A percentile compares a stretch with the other conserved stretches of the same genome.
These are phyloP conservation scores for Neoitamus cyanurus DNA, from an alignment of 2,888 invertebrate genomes.

Conservation along the genomic window DNA sequence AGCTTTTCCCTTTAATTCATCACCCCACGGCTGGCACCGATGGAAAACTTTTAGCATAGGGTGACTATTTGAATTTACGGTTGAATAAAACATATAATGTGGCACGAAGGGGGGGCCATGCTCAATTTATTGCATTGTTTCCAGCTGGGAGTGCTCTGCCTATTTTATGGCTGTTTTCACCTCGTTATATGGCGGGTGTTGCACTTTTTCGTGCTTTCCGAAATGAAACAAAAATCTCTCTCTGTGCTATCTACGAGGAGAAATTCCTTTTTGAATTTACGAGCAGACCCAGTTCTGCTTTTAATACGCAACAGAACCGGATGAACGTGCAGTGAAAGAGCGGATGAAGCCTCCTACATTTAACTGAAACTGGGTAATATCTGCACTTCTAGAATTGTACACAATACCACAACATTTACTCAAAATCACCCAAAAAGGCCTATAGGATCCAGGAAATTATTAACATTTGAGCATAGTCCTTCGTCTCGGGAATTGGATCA, in stretches of 20 bases:
- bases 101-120: constrained; percentile 2
- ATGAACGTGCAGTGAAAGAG: neutral
- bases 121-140: constrained; percentile 40
- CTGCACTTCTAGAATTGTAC: no score
- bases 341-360: neutral
- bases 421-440: neutral
- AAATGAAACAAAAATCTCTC: neutral
- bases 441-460: neutral
- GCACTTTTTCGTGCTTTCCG: neutral
- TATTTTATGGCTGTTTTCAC: constrained; percentile 34
- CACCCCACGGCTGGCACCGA: neutral
- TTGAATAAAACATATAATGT: constrained; percentile 1
- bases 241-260: neutral
- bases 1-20: constrained; percentile 13
- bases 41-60: neutral
- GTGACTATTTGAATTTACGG: constrained; percentile 39
- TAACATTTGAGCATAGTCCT: neutral
- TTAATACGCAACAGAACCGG: neutral
- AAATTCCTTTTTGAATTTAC: neutral
- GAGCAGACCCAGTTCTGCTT: neutral
- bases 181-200: neutral
- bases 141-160: neutral
- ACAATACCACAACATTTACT: neutral
- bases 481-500: neutral
- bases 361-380: no score